Base-by-base conservation (phyloP, 2,797 vertebrate species). In the Melanotaenia parkinsoni region DNA sequence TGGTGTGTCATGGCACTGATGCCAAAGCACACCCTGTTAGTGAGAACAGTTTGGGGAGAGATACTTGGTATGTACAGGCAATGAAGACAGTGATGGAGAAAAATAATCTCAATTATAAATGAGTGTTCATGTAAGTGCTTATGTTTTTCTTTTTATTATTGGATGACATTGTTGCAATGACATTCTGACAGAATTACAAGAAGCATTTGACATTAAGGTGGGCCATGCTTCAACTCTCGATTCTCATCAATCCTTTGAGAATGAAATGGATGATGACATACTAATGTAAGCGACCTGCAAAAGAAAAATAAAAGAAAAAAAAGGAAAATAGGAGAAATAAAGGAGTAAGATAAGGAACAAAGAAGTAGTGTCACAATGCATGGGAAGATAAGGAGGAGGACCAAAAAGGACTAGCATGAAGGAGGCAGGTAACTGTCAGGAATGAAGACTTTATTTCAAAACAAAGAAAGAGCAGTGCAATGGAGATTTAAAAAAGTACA, bases 211-310 rank as follows among this genome's bases (percentile, higher is more conserved):
- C 64, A 63, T 66, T 33, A 71, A 63, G 33, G 24, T 75, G 54
- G 16, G 56, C 6, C 57, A 58, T 67, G 66, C 59, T 76, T 8
- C 53, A 22, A 37, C 59, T 84, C 37, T 57, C 13, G 63, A 13
- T 62, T 83, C 56, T 16, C 24, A 72, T 79, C 45, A 70, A n/a
- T 53, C 53, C 67, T 74, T 57, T 53, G 72, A 84, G 78, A 70
- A 63, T 40, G 13, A 32, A 26, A 20, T 38, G 63, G 58, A 82
- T 81, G 71, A 84, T 74, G 73, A 82, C 70, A 84, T 67, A 76
- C 45, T 26, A 47, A 57, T 83, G 67, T 78, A 76, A 83, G 62
- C 62, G 30, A 37, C 28, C n/a, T 6, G 38, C 0, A 26, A 32
- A 58, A 53, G 50, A 67, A 81, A 64, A 69, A 70, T 51, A 51